Base-by-base conservation (phyloP, 2,797 vertebrate species). In the Poeciliopsis gracilis region DNA sequence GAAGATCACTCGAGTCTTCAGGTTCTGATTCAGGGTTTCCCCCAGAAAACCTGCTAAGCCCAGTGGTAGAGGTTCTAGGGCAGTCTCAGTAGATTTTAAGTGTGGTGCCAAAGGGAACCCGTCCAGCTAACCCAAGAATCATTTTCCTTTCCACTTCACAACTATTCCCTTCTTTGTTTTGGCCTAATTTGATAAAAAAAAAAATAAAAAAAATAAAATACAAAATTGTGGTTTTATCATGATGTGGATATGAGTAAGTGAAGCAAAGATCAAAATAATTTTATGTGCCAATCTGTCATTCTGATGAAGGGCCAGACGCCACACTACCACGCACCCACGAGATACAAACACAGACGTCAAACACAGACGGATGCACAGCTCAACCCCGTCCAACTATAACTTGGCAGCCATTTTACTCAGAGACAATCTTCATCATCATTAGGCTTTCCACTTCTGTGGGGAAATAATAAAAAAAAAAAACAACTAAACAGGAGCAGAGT, bases 361-460 rank as follows among this genome's bases (percentile, higher is more conserved):
- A 57, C 80, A 77, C 46, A 46, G 30, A 78, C 76, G n/a, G n/a
- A 55, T 38, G 72, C 57, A 53, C 72, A 66, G 84, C 1, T 74
- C 66, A 81, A 36, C 51, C 38, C 25, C 53, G 25, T 81, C 78
- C 88, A 86, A 80, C 86, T 85, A 84, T 74, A 83, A 78, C 79
- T 88, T 91, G 92, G 86, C 90, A 86, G 82, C 76, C 90, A 88
- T 90, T 91, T 87, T 45, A 83, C 81, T 87, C 76, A 84, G 78
- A 87, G 41, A 78, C 85, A 73, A 84, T 92, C 89, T 90, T 91
- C 86, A 86, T 86, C 90, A 87, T 95, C 93, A 93, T 95, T 94
- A 95, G 84, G 81, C 83, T 30, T 76, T 77, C 78, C 86, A 86
- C 92, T 81, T 89, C 82, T 88, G 92, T 84, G 92, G 63, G 9